Base-by-base conservation (phyloP, 2,797 vertebrate genomes). In the Characodon lateralis region DNA sequence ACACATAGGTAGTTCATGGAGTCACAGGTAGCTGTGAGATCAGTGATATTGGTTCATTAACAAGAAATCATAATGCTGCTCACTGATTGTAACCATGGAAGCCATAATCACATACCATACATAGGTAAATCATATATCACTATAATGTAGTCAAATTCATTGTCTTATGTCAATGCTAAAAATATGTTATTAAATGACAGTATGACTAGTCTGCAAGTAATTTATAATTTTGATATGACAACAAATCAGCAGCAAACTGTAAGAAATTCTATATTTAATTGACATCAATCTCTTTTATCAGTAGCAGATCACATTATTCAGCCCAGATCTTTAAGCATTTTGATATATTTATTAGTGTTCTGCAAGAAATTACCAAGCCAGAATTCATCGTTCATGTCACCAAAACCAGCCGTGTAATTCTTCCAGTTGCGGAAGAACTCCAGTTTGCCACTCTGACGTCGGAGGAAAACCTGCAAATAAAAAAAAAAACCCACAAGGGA, bases 361-460 rank as follows among this genome's bases (percentile, higher is more conserved):
- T 80, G 12, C 5, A 28, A 46, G 56, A 71, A 72, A 63, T 85
- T 87, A 98, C 98, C 98, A 18, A 99, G 94, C 97, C 98, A 99
- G 95, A 99, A 99, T 91, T 99, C 98, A 83, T 97, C 97, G 0
- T 92, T 95, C 88, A 94, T 95, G 90, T 99, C 96, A 58, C 98
- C 98, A 78, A 99, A 99, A 0, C 98, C 98, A 58, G 90, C 91
- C 0, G 96, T 95, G 0, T 99, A 99, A 79, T 96, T 96, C 89
- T 96, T 99, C 98, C 98, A 99, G 94, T 99, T 98, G 83, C 88
- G 95, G 91, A 98, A 98, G 93, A 99, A 99, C 85, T 99, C 96
- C 59, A 98, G 90, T 68, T 78, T 96, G 3, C 98, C 98, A 0
- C 97, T 97, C 85, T 97, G 97, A 18, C 98, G 96, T 86, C 97